These are phyloP conservation scores for Drosophila birchii DNA, from an alignment of 2,888 invertebrate species.

Conservation along the genomic window DNA sequence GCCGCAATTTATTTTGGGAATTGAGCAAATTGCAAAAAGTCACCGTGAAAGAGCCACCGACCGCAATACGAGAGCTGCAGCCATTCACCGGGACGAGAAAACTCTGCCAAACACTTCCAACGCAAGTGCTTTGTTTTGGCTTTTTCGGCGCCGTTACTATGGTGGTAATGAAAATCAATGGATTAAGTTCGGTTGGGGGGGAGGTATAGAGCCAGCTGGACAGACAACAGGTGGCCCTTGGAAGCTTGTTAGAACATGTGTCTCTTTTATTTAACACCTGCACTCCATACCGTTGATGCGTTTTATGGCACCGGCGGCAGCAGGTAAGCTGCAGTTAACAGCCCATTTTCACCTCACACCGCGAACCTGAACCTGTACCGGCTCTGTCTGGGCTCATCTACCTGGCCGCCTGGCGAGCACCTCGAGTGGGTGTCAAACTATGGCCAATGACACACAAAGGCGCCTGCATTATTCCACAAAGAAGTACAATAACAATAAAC, in stretches of 20 bases:
- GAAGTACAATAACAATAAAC: constrained; percentile 33
- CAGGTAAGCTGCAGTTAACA: constrained; percentile 44
- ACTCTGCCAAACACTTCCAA: constrained; percentile 25
- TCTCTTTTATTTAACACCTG: constrained; percentile 22
- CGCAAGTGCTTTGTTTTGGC: constrained; percentile 62
- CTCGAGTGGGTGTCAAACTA: constrained; percentile 53
- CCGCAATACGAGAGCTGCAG: constrained; percentile 37
- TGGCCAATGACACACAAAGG: constrained; percentile 40
- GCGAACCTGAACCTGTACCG: constrained; percentile 12
- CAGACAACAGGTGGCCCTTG: constrained; percentile 62
- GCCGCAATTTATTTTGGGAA: constrained; percentile 81
- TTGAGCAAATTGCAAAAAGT: constrained; percentile 76
- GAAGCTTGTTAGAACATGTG: constrained; percentile 15
- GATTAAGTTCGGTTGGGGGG: not conserved
- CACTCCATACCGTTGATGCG: constrained; percentile 7
- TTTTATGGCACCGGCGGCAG: constrained; percentile 18
- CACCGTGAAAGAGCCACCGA: constrained; percentile 29
- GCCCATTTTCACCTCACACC: constrained; percentile 28
- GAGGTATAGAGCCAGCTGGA: constrained; percentile 8
- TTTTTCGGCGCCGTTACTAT: constrained; percentile 54
- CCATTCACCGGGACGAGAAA: constrained; percentile 24
- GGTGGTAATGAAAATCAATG: constrained; percentile 50
- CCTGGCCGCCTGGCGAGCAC: constrained; percentile 47
- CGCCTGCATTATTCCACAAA: constrained; percentile 42
- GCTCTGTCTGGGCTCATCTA: constrained; percentile 22